Conservation (phyloP, 2,888 invertebrate genomes). For the Metopia argyrocephala region DNA sequence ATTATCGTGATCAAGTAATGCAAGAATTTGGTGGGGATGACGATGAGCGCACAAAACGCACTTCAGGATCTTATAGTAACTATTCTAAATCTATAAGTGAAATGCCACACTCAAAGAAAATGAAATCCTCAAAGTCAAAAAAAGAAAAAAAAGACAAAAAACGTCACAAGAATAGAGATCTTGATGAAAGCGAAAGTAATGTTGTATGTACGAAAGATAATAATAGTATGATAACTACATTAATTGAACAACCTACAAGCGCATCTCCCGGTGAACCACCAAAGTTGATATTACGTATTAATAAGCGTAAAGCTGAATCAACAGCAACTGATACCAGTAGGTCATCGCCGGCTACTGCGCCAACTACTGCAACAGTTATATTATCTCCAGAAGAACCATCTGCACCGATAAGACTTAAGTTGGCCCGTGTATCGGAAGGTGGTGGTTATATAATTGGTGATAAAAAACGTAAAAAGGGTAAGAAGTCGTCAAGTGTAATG, state of each 20-base stretch:
- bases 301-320: constrained; percentile 75
- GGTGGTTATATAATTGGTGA: constrained; percentile 80
- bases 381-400: constrained; percentile 74
- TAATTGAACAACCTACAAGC: constrained; percentile 79
- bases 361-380: constrained; percentile 2
- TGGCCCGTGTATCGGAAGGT: constrained; percentile 89
- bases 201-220: constrained; percentile 24
- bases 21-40: constrained; percentile 88
- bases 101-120: constrained; percentile 68
- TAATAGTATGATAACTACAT: constrained; percentile 73
- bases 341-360: constrained; percentile 41
- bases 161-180: constrained; percentile 72
- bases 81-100: constrained; percentile 46
- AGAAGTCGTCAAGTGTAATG: constrained; percentile 51
- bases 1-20: constrained; percentile 90
- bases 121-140: constrained; percentile 76
- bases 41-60: constrained; percentile 70
- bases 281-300: constrained; percentile 87
- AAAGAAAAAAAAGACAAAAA: constrained; percentile 82
- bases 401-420: constrained; percentile 90
- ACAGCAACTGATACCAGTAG: constrained; percentile 73
- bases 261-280: constrained; percentile 80
- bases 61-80: constrained; percentile 75
- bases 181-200: constrained; percentile 69
- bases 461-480: constrained; percentile 67